A percentile compares a stretch with the other conserved stretches of the same genome.
These are phyloP conservation scores for Montifringilla adamsi DNA, from an alignment of 2,113 vertebrate species.

Conservation along the genomic window DNA sequence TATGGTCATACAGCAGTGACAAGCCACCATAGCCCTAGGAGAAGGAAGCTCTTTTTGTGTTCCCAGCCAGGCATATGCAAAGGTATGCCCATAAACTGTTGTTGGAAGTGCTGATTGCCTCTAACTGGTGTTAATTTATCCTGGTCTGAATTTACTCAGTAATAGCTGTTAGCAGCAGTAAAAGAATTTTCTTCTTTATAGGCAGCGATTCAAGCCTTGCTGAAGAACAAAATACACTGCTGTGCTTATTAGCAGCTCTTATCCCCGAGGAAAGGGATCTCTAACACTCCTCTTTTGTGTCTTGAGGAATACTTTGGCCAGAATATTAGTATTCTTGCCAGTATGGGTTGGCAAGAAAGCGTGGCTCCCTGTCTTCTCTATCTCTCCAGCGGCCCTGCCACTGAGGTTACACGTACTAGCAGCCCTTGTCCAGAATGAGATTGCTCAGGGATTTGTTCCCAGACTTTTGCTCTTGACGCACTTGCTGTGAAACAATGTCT, in stretches of 20 bases:
- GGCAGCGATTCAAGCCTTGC: not conserved
- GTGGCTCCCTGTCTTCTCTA: not conserved
- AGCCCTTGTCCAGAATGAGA: not conserved
- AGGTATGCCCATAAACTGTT: not conserved
- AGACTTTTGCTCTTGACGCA: not conserved
- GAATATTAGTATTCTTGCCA: not conserved
- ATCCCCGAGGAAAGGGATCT: not conserved
- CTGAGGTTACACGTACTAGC: not conserved
- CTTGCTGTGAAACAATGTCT: not conserved
- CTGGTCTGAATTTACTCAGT: not conserved
- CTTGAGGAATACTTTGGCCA: not conserved
- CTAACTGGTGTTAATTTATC: not conserved
- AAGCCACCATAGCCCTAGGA: not conserved
- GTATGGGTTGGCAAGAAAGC: fast-evolving
- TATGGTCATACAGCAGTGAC: not conserved
- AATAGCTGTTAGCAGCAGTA: not conserved
- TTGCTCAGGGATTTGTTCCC: not conserved
- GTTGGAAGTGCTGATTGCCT: not conserved
- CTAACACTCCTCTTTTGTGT: not conserved
- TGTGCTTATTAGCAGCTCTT: not conserved
- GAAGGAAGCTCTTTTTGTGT: not conserved
- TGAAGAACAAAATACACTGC: not conserved
- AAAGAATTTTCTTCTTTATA: not conserved
- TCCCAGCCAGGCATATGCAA: not conserved
- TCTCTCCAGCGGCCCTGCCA: not conserved